Evolutionary conservation across 1,140 invertebrate genomes (phyloP).

Genomic region (Scylla paramamosain): DNA sequence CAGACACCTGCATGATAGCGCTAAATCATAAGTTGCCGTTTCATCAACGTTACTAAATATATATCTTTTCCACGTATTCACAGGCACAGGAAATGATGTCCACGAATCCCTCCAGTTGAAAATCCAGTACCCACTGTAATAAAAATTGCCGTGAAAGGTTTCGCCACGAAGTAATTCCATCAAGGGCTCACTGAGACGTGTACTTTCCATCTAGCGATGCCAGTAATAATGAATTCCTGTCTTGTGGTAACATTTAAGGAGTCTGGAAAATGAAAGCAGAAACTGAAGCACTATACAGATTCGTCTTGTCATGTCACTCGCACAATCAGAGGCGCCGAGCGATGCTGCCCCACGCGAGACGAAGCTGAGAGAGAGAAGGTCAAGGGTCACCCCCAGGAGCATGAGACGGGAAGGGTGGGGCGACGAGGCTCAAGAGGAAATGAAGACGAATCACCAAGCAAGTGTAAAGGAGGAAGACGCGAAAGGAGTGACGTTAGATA

Average conservation of each 20-base stretch:
- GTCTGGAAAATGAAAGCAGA: neutral
- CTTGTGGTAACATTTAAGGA: neutral
- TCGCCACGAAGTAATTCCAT: neutral
- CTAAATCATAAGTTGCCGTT: neutral
- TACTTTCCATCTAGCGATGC: neutral
- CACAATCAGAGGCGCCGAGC: neutral
- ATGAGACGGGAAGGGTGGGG: constrained; percentile 39
- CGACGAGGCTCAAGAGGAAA: neutral
- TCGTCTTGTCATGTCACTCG: neutral
- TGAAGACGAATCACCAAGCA: constrained; percentile 48
- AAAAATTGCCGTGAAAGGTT: neutral
- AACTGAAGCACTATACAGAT: neutral
- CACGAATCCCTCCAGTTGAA: neutral
- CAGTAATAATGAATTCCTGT: neutral
- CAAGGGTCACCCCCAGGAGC: constrained; percentile 27
- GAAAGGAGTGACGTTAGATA: neutral
- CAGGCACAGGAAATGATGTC: neutral
- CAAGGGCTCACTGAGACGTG: neutral
- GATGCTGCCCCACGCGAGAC: neutral
- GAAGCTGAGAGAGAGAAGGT: constrained; percentile 15
- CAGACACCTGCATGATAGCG: no score
- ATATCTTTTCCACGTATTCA: neutral
- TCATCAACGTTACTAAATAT: neutral
- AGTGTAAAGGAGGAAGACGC: neutral
- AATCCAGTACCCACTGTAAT: neutral